These are phyloP conservation scores for Pangasius macronema DNA, from an alignment of 2,797 vertebrate genomes.

Conservation along the genomic window DNA sequence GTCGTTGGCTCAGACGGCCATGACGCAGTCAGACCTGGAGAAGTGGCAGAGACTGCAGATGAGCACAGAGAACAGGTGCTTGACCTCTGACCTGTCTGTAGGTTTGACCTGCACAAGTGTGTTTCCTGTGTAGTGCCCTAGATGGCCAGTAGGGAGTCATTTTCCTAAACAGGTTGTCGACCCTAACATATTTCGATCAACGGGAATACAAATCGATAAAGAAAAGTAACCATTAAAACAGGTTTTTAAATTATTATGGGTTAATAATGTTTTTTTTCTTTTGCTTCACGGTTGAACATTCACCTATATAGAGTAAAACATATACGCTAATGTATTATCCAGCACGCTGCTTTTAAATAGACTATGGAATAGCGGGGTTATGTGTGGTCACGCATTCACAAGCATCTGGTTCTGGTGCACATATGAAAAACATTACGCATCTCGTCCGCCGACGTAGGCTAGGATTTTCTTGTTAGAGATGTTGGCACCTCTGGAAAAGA, in stretches of 20 bases:
- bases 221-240: no score
- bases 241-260: not conserved
- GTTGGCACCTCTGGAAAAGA: not conserved
- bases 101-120: not conserved
- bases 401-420: not conserved
- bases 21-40: slow-evolving; percentile 88
- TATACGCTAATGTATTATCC: not conserved
- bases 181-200: no score
- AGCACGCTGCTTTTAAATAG: not conserved
- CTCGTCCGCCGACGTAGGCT: not conserved
- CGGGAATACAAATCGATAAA: no score
- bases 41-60: slow-evolving; percentile 91
- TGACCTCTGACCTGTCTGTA: slow-evolving; percentile 2
- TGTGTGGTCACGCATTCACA: not conserved
- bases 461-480: not conserved
- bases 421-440: not conserved
- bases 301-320: not conserved
- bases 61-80: slow-evolving; percentile 85
- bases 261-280: not conserved
- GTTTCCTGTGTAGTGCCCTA: not conserved
- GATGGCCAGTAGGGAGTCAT: not conserved
- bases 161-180: no score
- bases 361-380: not conserved
- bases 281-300: not conserved
- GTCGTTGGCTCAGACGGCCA: slow-evolving; percentile 74